phyloP scores from a whole-genome alignment of 2,888 invertebrate genomes.

The Notodonta ziczac region DNA sequence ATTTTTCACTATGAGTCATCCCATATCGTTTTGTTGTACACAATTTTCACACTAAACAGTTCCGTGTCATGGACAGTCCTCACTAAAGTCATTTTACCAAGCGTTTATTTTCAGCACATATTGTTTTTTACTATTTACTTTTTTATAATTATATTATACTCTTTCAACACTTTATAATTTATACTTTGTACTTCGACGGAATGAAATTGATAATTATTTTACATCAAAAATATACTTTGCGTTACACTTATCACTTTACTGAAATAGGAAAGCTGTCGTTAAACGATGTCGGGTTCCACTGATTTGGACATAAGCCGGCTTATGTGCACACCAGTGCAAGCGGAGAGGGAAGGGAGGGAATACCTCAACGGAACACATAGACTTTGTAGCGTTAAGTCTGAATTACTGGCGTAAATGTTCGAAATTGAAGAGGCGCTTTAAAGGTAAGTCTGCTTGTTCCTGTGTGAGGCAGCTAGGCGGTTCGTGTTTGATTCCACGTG shows the following conservation, averaged over 20 bases:
- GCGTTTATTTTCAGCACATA: slow-evolving; percentile 58
- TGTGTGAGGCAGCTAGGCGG: slow-evolving; percentile 79
- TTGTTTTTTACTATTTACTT: slow-evolving; percentile 56
- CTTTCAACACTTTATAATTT: slow-evolving; percentile 60
- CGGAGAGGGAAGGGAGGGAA: slow-evolving; percentile 41
- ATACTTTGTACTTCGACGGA: slow-evolving; percentile 80
- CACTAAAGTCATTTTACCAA: slow-evolving; percentile 70
- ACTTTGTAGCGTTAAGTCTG: slow-evolving; percentile 36
- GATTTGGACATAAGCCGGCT: slow-evolving; percentile 69
- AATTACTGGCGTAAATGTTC: slow-evolving; percentile 20
- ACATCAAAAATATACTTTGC: slow-evolving; percentile 74
- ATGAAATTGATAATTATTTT: slow-evolving; percentile 65
- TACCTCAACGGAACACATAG: slow-evolving; percentile 69
- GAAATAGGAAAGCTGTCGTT: slow-evolving; percentile 46
- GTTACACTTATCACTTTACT: slow-evolving; percentile 74
- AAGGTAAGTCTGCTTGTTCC: slow-evolving; percentile 58
- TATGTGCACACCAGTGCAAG: slow-evolving; percentile 70
- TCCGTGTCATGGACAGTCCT: slow-evolving; percentile 51
- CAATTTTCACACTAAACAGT: slow-evolving; percentile 72
- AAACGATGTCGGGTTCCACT: slow-evolving; percentile 50
- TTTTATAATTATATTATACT: slow-evolving; percentile 39
- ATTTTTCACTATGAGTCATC: slow-evolving; percentile 83
- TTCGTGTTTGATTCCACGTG: slow-evolving; percentile 78
- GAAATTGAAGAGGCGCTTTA: slow-evolving; percentile 24
- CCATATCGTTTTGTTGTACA: slow-evolving; percentile 80